These are phyloP conservation scores for Oenanthe oenanthe DNA, from an alignment of 2,113 vertebrate genomes.

Conservation along the genomic window DNA sequence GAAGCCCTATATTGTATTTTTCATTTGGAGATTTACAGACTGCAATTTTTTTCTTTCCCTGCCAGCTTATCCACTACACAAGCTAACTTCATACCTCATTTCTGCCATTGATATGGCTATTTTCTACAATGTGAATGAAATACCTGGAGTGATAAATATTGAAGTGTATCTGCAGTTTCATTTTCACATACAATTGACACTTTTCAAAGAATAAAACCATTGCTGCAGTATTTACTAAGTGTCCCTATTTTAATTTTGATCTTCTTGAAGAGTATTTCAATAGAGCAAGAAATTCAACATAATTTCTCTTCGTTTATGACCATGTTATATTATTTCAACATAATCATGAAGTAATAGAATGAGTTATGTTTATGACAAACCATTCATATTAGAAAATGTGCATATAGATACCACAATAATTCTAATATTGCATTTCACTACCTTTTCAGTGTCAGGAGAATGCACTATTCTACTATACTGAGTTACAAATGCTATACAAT, in stretches of 20 bases:
- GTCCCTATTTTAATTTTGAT: constrained; percentile 73
- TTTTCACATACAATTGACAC: constrained; percentile 68
- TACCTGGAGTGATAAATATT: constrained; percentile 71
- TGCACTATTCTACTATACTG: constrained; percentile 56
- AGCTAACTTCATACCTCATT: constrained; percentile 70
- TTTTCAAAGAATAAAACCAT: constrained; percentile 66
- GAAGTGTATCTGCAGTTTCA: constrained; percentile 62
- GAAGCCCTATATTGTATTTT: constrained; percentile 46
- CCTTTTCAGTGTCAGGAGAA: constrained; percentile 67
- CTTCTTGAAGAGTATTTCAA: constrained; percentile 49
- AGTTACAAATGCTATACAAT: constrained; percentile 62
- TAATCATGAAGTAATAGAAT: constrained; percentile 65
- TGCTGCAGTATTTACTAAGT: constrained; percentile 73
- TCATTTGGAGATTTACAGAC: constrained; percentile 56
- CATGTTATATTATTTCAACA: constrained; percentile 78
- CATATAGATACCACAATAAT: constrained; percentile 69
- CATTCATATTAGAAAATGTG: constrained; percentile 76
- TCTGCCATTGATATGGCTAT: constrained; percentile 64
- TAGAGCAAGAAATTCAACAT: constrained; percentile 51
- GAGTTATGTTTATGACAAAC: constrained; percentile 74
- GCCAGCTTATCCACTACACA: constrained; percentile 48
- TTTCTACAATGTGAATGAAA: constrained; percentile 66
- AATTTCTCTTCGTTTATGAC: constrained; percentile 75
- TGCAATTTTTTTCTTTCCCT: constrained; percentile 34
- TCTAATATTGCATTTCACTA: constrained; percentile 68